Conservation (phyloP, 2,888 invertebrate genomes). For the Papilio elwesi region DNA sequence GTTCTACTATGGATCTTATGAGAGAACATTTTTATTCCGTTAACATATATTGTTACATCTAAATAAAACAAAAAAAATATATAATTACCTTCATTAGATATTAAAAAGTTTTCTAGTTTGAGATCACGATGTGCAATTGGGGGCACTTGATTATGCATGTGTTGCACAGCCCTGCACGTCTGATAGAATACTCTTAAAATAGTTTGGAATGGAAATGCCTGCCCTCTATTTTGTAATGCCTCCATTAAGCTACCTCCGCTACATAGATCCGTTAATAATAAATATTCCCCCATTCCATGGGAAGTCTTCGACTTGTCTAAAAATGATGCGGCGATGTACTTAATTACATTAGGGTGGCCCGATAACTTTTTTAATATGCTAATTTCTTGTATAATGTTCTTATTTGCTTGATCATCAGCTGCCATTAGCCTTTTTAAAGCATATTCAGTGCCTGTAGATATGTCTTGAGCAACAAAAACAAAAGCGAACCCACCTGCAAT, state of each 20-base stretch:
- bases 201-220: constrained; percentile 86
- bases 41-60: not conserved
- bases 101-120: constrained; percentile 97
- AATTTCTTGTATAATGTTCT: constrained; percentile 92
- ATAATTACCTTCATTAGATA: constrained; percentile 89
- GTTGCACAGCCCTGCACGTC: constrained; percentile 94
- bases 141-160: constrained; percentile 95
- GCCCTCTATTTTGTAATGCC: constrained; percentile 84
- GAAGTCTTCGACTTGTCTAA: constrained; percentile 91
- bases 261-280: constrained; percentile 96
- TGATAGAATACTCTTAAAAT: constrained; percentile 96
- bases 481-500: constrained; percentile 97
- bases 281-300: constrained; percentile 94
- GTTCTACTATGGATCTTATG: no score
- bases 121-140: constrained; percentile 98
- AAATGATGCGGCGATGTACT: constrained; percentile 93
- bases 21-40: no score
- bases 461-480: constrained; percentile 97
- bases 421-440: constrained; percentile 95
- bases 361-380: constrained; percentile 93
- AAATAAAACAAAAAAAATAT: no score
- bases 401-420: constrained; percentile 91
- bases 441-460: constrained; percentile 93
- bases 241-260: constrained; percentile 91
- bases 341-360: constrained; percentile 96